Evolutionary conservation across 2,113 vertebrate species (phyloP).

Genomic region (rabbit (Oryctolagus cuniculus)): mOryCun1.1 NC_091453.1:25678001-25678500

Average conservation of each 20-base stretch:
- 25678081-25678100: background rate
- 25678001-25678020: background rate
- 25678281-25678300: background rate
- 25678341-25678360: background rate
- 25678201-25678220: too few species aligned
- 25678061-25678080: background rate
- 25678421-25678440: slow-evolving; percentile 23
- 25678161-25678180: background rate
- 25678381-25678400: slow-evolving; percentile 30
- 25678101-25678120: background rate
- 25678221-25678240: background rate
- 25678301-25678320: background rate
- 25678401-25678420: slow-evolving; percentile 11
- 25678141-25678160: background rate
- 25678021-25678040: background rate
- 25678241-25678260: background rate
- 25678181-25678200: too few species aligned
- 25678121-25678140: background rate
- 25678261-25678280: background rate
- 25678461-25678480: background rate
- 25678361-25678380: slow-evolving; percentile 54
- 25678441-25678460: slow-evolving; percentile 15
- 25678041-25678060: background rate
- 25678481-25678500: background rate
- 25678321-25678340: background rate